Evolutionary conservation across 2,888 invertebrate species (phyloP), one percentile per base, ranked within the genome.

Genomic region (Drosophila limbata): DNA sequence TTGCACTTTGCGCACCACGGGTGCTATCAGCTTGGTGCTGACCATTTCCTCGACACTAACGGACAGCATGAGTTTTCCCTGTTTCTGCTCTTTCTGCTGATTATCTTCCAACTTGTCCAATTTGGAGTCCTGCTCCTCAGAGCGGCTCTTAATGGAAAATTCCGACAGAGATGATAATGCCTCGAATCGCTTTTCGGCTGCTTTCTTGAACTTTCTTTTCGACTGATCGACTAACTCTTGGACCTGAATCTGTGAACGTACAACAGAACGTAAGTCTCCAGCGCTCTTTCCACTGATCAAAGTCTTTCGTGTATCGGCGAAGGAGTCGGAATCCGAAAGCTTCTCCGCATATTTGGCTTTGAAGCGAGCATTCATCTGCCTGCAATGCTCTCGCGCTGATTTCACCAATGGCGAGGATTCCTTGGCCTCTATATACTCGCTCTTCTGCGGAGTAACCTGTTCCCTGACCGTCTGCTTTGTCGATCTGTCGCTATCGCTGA

Each of bases 1-100:
- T 44, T 88, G 91, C 6, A 92, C 63, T 31, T 87, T 90, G 2
- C 82, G 88, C 21, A 89, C 75, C 75, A 91, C 84, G 3, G 92
- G 92, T 48, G 84, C 81, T 19, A 92, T 88, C 0, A 92, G 82
- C 52, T 83, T 90, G 0, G 81, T 73, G 28, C 70, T 84, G 2
- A 91, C 84, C 0, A 91, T 42, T 53, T 90, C 91, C 52, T 88
- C 83, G 1, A 59, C 45, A 15, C 69, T 77, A 4, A 78, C 70
- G 1, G 59, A 45, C 35, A 50, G 9, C 50, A 50, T 35, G 2
- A 50, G 50, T 13, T 15, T 11, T 0, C 50, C 50, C 11, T 25
- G 28, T 8, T 28, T 31, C 2, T 6, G 6, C 1, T n/a, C 33
- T 10, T 11, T 35, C 4, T 21, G n/a, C 4, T 44, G 44, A 6